Conservation (phyloP, 2,888 invertebrate genomes). For the Pristionchus maxplancki region DNA sequence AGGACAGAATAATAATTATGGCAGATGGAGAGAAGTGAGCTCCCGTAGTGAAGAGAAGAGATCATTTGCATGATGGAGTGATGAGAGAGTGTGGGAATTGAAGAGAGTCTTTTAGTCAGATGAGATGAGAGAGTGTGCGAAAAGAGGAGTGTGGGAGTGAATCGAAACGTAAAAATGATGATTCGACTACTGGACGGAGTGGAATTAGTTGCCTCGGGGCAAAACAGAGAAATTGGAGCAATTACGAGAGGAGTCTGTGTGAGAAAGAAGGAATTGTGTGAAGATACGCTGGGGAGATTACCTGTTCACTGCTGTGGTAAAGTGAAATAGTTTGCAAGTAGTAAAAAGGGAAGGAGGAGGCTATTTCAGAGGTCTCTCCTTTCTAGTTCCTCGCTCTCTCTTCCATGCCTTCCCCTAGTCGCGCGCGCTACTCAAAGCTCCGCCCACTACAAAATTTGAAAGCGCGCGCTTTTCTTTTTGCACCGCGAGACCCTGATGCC, state of each 20-base stretch:
- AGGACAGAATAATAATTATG: slow-evolving; percentile 41
- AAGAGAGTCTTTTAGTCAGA: background rate
- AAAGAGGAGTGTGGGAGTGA: background rate
- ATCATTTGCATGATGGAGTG: slow-evolving; percentile 14
- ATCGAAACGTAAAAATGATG: slow-evolving; percentile 35
- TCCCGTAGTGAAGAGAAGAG: slow-evolving; percentile 14
- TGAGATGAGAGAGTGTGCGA: background rate
- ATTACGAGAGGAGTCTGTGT: background rate
- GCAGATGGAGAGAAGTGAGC: slow-evolving; percentile 1
- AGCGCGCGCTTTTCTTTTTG: slow-evolving; percentile 45
- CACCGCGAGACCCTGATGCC: too few species aligned
- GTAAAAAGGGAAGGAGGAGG: slow-evolving; percentile 28
- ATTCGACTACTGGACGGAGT: background rate
- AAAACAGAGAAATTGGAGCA: slow-evolving; percentile 19
- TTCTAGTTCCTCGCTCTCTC: slow-evolving; percentile 37
- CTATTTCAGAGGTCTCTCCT: slow-evolving; percentile 33
- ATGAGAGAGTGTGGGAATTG: background rate
- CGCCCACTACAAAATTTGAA: background rate
- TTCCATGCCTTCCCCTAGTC: slow-evolving; percentile 1
- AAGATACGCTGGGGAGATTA: background rate
- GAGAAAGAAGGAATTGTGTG: background rate
- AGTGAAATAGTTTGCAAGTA: background rate
- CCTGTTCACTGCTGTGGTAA: background rate
- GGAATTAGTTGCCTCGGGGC: background rate
- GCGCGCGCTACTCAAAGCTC: slow-evolving; percentile 19